Conservation (phyloP, 2,888 invertebrate species). For the Tholera decimalis region DNA sequence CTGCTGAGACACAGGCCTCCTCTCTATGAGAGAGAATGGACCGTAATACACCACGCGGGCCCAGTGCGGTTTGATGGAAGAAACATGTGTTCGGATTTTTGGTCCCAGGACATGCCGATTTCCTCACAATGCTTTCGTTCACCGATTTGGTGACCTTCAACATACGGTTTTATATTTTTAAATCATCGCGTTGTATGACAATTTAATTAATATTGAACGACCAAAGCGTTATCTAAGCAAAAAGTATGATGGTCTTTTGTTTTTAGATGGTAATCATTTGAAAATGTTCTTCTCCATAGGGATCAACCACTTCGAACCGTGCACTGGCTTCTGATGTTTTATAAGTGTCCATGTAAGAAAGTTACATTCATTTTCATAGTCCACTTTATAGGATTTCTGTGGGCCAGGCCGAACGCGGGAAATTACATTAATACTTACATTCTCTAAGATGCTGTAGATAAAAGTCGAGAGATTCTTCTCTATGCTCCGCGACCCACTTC, state of each 20-base stretch:
- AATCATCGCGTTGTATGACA: background rate
- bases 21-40: no score
- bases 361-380: no score
- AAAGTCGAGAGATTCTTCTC: conserved; percentile 89
- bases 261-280: background rate
- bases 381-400: background rate
- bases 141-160: conserved; percentile 1
- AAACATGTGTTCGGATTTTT: no score
- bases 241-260: background rate
- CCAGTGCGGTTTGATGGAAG: no score
- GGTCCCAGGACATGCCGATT: no score
- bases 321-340: no score
- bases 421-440: conserved; percentile 81
- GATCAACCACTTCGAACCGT: no score
- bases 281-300: no score
- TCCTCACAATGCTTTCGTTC: no score
- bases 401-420: background rate
- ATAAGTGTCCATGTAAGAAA: no score
- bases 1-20: no score
- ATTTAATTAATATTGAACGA: background rate
- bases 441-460: conserved; percentile 93
- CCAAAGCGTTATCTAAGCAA: background rate
- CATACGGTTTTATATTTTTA: background rate
- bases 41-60: no score
- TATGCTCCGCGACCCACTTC: conserved; percentile 86